Evolutionary conservation across 2,888 invertebrate species (phyloP).

Genomic region (Ectemnius continuus): DNA sequence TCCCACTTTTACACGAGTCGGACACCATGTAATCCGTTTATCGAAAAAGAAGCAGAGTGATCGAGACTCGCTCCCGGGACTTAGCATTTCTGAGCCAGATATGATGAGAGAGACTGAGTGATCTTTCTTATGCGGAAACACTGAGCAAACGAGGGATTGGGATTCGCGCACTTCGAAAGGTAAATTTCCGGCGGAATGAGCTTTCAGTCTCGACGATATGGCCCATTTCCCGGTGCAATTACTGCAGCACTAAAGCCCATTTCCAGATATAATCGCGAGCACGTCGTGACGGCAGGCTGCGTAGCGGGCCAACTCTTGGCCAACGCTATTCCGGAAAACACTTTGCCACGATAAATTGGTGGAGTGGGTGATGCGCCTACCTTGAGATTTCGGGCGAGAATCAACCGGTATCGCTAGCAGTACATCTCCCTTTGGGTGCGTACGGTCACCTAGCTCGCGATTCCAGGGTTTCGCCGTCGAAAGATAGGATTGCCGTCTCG

Average conservation of each 20-base stretch:
- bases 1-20: neutral
- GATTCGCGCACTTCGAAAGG: slow-evolving; percentile 26
- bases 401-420: slow-evolving; percentile 68
- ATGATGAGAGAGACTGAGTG: too few species aligned
- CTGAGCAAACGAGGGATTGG: neutral
- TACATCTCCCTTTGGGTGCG: slow-evolving; percentile 61
- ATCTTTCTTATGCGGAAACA: too few species aligned
- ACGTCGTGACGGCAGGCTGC: neutral
- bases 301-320: too few species aligned
- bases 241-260: slow-evolving; percentile 14
- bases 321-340: neutral
- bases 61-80: slow-evolving; percentile 8
- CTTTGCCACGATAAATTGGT: neutral
- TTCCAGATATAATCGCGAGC: slow-evolving; percentile 14
- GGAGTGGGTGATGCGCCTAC: slow-evolving; percentile 56
- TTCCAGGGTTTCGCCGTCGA: neutral
- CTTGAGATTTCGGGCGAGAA: slow-evolving; percentile 69
- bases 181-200: slow-evolving; percentile 21
- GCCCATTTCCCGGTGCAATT: slow-evolving; percentile 9
- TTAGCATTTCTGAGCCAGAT: neutral
- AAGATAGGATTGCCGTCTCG: neutral
- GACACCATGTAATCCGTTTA: slow-evolving; percentile 47
- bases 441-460: slow-evolving; percentile 20
- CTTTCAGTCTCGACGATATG: slow-evolving; percentile 9
- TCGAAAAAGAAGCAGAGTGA: neutral